Evolutionary conservation across 2,113 vertebrate genomes (phyloP), one percentile per base, ranked within the genome.

Genomic region (Phasianus colchicus): DNA sequence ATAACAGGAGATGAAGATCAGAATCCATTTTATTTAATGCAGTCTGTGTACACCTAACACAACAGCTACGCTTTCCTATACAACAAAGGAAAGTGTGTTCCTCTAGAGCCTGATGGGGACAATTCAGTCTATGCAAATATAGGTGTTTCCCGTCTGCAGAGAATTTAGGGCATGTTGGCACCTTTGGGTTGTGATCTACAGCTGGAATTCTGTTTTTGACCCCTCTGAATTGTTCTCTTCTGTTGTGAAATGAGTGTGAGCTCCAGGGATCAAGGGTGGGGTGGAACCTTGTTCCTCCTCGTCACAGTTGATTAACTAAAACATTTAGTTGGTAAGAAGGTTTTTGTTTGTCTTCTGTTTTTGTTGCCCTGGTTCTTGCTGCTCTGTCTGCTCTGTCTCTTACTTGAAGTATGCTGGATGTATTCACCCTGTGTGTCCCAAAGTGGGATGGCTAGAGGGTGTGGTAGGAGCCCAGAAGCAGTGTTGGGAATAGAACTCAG

Each of bases 41-140:
- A 78, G 20, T 29, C 52, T 60, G 38, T 52, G 52, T 4, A 3
- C 0, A 78, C 20, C 29, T 78, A 36, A 17, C 0, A 0, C 45
- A 78, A 6, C 18, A 14, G 21, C 52, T 77, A 36, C 30, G 18
- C 34, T 74, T 64, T 66, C 61, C 42, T 3, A 2, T 52, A 17
- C 24, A 25, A 3, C 1, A 27, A 29, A 19, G 50, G 71, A 55
- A 40, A 81, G 4, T 9, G 40, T 43, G 45, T 45, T 57, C 15
- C 47, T 75, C 47, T 64, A 21, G 64, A 69, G 34, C 17, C 42
- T 50, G 32, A 6, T 50, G 6, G 4, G 47, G 24, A 40, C 10
- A n/a, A 32, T 7, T 74, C 21, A 42, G 12, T 74, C 42, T 13
- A 30, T 38, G 54, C 36, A 45, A 50, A 80, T 47, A 14, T 42